These are phyloP conservation scores for Caracal caracal DNA, from an alignment of 2,113 vertebrate species.

Conservation along the genomic window DNA sequence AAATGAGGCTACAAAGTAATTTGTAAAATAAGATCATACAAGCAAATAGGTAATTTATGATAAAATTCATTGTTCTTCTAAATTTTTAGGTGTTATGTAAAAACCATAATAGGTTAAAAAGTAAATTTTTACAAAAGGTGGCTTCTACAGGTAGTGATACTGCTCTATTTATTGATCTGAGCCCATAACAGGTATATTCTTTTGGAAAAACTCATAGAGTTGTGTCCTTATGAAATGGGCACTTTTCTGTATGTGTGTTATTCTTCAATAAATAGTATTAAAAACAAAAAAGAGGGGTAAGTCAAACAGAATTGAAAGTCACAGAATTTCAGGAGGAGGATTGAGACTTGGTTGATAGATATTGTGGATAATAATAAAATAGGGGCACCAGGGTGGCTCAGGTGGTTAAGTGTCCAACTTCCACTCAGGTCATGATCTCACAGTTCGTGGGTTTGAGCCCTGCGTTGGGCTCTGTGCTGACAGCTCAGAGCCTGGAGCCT, in stretches of 20 bases:
- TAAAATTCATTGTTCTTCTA: not conserved
- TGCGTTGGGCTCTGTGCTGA: no score
- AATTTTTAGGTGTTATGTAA: slow-evolving; percentile 23
- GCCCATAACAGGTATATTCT: not conserved
- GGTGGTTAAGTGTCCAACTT: no score
- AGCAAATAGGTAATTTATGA: not conserved
- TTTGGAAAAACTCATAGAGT: not conserved
- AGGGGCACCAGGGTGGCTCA: not conserved
- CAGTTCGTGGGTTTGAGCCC: no score
- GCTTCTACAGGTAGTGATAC: not conserved
- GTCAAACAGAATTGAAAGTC: not conserved
- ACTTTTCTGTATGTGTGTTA: not conserved
- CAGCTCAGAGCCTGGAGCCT: no score
- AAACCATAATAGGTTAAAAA: slow-evolving; percentile 22
- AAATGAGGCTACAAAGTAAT: slow-evolving; percentile 25
- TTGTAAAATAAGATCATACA: not conserved
- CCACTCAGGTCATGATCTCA: no score
- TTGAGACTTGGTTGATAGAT: not conserved
- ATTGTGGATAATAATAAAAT: not conserved
- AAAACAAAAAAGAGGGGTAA: slow-evolving; percentile 25
- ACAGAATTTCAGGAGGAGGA: not conserved
- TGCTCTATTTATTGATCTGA: slow-evolving; percentile 42
- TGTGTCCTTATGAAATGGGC: not conserved
- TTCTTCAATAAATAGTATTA: slow-evolving; percentile 25
- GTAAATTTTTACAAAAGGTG: slow-evolving; percentile 34